Evolutionary conservation across 1,140 invertebrate genomes (phyloP), one percentile per base, ranked within the genome.

Genomic region (Listronotus oregonensis): DNA sequence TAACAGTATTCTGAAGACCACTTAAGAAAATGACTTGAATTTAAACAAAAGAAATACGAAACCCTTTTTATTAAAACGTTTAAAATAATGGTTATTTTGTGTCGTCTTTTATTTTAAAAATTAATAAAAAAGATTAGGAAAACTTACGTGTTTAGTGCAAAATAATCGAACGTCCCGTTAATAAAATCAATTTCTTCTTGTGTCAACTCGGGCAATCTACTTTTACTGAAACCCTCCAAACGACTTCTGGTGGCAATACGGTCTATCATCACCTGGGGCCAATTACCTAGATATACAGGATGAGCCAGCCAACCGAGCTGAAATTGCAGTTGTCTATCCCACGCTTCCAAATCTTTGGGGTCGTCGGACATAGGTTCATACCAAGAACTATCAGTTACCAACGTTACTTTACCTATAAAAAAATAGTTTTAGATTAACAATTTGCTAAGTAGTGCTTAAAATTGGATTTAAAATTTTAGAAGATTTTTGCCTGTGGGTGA

Each of bases 151-250:
- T 86, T 3, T 64, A 71, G 46, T 74, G 82, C 52, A 14, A 85
- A 77, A 71, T 82, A 83, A 69, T 85, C 83, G 5, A 79, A 80
- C 8, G 82, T 82, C 8, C 84, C 84, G 52, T 60, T 68, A 18
- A 78, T 66, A 21, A 68, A 50, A 37, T 68, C 47, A 12, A 74
- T 89, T 78, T 39, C 80, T 63, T 54, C 74, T 51, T 0, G 82
- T 82, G 76, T 84, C 85, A 59, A 89, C 84, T 14, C 80, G 0
- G 85, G 85, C 18, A 89, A 75, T 39, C 87, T 80, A 6, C 87
- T 89, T 34, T 75, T 75, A 0, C 67, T 62, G 7, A 77, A 83
- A 54, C 82, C 81, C 70, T 85, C 83, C 0, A 68, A 70, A 47
- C 64, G 62, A 68, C 84, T 85, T 60, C 81, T 80, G 11, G 74